A percentile compares a stretch with the other conserved stretches of the same genome.
These are phyloP conservation scores for Falco punctatus DNA, from an alignment of 2,113 vertebrate genomes.

Conservation along the genomic window DNA sequence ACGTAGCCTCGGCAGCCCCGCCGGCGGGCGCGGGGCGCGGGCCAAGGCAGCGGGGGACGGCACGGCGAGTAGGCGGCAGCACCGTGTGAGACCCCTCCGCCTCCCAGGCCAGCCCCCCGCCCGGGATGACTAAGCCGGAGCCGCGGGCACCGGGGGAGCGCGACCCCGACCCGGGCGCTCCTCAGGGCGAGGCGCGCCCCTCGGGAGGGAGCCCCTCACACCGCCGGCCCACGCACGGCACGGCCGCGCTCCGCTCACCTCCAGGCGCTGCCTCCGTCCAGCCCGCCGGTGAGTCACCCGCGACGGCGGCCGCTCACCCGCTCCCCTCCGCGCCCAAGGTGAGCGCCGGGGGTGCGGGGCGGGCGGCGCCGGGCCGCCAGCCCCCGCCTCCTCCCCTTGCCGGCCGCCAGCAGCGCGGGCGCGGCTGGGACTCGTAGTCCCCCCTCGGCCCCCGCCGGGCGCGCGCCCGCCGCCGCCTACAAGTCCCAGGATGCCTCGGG, in stretches of 20 bases:
- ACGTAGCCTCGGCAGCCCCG: neutral
- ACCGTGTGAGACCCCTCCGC: neutral
- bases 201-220: too few species aligned
- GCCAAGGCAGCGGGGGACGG: neutral
- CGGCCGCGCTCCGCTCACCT: neutral
- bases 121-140: neutral
- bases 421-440: slow-evolving; percentile 49
- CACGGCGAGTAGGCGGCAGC: neutral
- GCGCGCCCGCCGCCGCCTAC: neutral
- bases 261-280: neutral
- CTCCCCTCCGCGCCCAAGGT: neutral
- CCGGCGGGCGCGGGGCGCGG: neutral
- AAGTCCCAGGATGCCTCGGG: slow-evolving; percentile 3
- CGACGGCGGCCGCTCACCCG: neutral
- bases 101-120: too few species aligned
- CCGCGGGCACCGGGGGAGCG: neutral
- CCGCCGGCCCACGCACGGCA: neutral
- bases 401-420: neutral
- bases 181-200: neutral
- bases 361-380: neutral
- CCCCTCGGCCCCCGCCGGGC: neutral
- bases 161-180: neutral
- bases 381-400: neutral
- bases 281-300: neutral
- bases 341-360: neutral